Evolutionary conservation across 2,888 invertebrate species (phyloP), one percentile per base, ranked within the genome.

Genomic region (Perithous albicinctus): DNA sequence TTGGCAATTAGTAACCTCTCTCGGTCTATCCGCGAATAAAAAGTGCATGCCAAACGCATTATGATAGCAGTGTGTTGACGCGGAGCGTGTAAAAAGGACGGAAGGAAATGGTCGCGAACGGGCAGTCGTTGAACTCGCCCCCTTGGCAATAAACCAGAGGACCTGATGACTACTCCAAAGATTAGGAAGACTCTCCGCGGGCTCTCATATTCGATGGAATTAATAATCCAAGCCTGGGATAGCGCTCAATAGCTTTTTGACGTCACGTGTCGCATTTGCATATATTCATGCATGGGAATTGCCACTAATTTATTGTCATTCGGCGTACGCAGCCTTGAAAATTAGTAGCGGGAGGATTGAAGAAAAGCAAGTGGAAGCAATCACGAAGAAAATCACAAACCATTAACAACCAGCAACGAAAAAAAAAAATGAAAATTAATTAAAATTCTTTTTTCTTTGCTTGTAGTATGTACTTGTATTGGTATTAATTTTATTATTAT

Each of bases 261-360:
- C 80, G 78, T 77, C 81, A 82, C 78, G 43, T 46, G 10, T 41
- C 32, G 12, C 23, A 83, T 81, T 83, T 83, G 78, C 83, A 83
- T 83, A 78, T 82, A 82, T 82, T 82, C 66, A 54, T 56, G 82
- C 74, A 76, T 82, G 54, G 73, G 66, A 78, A 84, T 83, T 69
- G 74, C 64, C 78, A 63, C 56, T 74, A 78, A 81, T 81, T 78
- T 64, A 78, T 72, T 73, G 15, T 32, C 54, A 59, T 26, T 10
- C 18, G 51, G 46, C 23, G 2, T n/a, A 38, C 63, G 38, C 5
- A 69, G 26, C 26, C 73, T 69, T 74, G 81, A 70, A 69, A 81
- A 74, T 81, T 73, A 64, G 69, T 70, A 56, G 73, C 54, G 69
- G 66, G 59, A 66, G 77, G 72, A 61, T 12, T 54, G 38, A 41